Evolutionary conservation across 2,797 vertebrate species (phyloP).

Genomic region (Sarcophilus harrisii): DNA sequence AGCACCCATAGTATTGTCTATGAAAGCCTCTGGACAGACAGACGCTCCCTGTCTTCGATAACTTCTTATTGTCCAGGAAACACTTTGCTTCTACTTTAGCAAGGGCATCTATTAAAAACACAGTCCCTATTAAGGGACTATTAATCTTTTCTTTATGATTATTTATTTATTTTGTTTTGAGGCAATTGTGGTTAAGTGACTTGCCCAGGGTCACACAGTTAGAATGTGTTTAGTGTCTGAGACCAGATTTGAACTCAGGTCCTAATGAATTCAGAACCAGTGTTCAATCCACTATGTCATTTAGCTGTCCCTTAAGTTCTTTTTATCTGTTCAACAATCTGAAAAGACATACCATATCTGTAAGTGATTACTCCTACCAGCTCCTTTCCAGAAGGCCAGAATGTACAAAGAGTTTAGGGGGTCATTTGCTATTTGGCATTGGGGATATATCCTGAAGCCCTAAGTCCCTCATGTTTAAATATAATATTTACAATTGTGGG

Average conservation of each 20-base stretch:
- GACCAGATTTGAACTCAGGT: too few species aligned
- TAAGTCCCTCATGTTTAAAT: background rate
- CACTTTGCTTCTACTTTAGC: background rate
- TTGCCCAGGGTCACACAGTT: too few species aligned
- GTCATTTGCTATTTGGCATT: background rate
- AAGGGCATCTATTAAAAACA: background rate
- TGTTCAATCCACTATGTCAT: too few species aligned
- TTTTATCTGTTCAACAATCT: background rate
- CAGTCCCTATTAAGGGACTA: background rate
- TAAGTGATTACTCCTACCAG: background rate
- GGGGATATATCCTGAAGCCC: background rate
- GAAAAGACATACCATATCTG: background rate
- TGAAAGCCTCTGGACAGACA: background rate
- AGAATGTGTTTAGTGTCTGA: too few species aligned
- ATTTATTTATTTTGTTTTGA: too few species aligned
- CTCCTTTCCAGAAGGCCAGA: background rate
- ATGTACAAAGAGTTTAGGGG: background rate
- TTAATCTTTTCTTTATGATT: too few species aligned
- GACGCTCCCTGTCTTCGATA: background rate
- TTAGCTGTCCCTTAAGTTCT: too few species aligned
- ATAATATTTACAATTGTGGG: background rate
- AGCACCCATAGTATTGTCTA: background rate
- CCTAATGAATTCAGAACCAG: too few species aligned
- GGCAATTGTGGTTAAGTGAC: too few species aligned
- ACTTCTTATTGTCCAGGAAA: background rate